These are phyloP conservation scores for Mesitornis unicolor DNA, from an alignment of 2,113 vertebrate genomes.

Conservation along the genomic window DNA sequence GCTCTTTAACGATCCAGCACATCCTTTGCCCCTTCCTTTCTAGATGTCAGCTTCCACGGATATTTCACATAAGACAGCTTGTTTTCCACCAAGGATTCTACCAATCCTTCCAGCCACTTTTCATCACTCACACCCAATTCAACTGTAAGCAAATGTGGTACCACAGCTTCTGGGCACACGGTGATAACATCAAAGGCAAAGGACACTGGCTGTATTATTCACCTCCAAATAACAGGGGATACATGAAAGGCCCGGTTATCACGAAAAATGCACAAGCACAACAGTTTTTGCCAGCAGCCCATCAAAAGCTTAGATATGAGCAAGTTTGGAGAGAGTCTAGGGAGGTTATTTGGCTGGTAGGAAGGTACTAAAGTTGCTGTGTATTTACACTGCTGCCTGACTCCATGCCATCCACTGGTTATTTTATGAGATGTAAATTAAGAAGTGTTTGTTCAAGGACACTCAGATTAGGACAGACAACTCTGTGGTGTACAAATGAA, in stretches of 20 bases:
- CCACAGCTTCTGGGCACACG: neutral
- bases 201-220: neutral
- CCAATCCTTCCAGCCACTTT: neutral
- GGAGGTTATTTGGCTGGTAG: neutral
- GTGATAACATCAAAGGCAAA: neutral
- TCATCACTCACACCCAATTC: neutral
- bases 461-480: constrained; percentile 7
- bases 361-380: neutral
- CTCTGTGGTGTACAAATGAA: neutral
- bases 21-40: neutral
- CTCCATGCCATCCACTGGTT: neutral
- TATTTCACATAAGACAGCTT: neutral
- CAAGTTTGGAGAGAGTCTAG: neutral
- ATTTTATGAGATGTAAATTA: neutral
- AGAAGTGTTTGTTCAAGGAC: neutral
- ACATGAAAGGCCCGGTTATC: neutral
- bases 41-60: neutral
- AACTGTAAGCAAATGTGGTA: neutral
- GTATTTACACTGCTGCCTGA: neutral
- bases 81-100: no score
- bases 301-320: neutral
- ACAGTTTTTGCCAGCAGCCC: neutral
- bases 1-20: neutral
- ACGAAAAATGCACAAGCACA: neutral
- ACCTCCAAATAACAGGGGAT: neutral